Base-by-base conservation (phyloP, 2,797 vertebrate species). In the Halcyon chelicuti region DNA sequence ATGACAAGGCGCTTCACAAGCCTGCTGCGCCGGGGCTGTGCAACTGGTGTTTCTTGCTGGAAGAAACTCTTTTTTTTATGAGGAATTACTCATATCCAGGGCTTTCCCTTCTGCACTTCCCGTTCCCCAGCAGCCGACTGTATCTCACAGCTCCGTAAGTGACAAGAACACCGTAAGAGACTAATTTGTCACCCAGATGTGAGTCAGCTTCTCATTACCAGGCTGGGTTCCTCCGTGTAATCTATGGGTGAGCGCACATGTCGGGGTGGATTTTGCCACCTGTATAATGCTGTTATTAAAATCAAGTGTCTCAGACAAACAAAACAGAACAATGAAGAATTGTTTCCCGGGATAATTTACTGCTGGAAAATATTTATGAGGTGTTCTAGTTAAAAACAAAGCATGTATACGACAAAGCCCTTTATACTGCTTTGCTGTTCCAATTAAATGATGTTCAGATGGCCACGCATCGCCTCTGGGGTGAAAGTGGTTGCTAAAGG, bases 181-280 rank as follows among this genome's bases (percentile, higher is more conserved):
- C 76, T 47, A 2, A 12, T 29, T 5, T 71, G 68, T 74, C 82
- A 33, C 63, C 47, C 21, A 33, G 47, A 1, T 40, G 58, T 33
- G 86, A 62, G 67, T 23, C 77, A 67, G 44, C 28, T 44, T 7
- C 85, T 79, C 12, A 0, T 20, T n/a, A 8, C 63, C n/a, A 5
- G 65, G 12, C 78, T 60, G 63, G 12, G 9, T 44, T 42, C 18
- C 75, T 58, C 12, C 5, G 5, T 17, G 26, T 29, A 16, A 29
- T 52, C 51, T 7, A 3, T 17, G 44, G 54, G 52, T 17, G 76
- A 85, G 66, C 0, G 6, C 2, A 0, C 8, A 0, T 8, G 28
- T 28, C 68, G 19, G 25, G 1, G 3, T 4, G 47, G 58, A 8
- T 51, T 58, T 52, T 76, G 44, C n/a, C 10, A 4, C 7, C 44